A percentile compares a stretch with the other conserved stretches of the same genome.
Conservation (phyloP, 2,888 invertebrate species). For the Chirona hameri region DNA sequence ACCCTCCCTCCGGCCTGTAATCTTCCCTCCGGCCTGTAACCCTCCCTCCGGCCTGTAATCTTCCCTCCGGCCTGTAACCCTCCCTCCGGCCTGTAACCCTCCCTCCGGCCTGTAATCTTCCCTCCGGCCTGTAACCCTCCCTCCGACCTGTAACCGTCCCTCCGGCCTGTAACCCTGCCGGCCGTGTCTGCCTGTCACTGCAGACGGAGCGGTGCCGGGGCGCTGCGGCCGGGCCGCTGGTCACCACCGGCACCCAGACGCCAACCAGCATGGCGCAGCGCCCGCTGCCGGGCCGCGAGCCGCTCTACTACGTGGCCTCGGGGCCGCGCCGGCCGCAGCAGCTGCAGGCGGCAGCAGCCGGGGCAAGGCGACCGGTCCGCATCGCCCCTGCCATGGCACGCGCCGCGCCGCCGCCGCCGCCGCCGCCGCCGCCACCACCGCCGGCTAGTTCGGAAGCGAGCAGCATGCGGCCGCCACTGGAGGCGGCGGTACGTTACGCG, state of each 20-base stretch:
- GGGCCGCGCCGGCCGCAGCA: neutral
- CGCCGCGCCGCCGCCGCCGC: neutral
- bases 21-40: no score
- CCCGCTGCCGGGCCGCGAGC: neutral
- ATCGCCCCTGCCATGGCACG: neutral
- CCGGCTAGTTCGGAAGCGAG: neutral
- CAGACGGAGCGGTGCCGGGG: neutral
- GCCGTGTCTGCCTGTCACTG: no score
- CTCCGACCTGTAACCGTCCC: no score
- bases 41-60: no score
- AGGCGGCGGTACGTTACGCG: neutral
- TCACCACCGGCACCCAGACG: neutral
- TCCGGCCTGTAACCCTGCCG: no score
- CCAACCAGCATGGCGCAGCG: neutral
- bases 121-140: no score
- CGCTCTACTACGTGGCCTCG: constrained; percentile 9
- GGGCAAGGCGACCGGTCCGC: neutral
- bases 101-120: no score
- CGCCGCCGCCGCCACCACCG: neutral
- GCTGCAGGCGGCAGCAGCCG: no score
- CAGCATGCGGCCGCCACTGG: neutral
- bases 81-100: no score
- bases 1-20: no score
- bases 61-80: no score
- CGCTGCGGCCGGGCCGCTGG: neutral